phyloP scores from a whole-genome alignment of 2,888 invertebrate genomes.

The Teleiodes luculella region DNA sequence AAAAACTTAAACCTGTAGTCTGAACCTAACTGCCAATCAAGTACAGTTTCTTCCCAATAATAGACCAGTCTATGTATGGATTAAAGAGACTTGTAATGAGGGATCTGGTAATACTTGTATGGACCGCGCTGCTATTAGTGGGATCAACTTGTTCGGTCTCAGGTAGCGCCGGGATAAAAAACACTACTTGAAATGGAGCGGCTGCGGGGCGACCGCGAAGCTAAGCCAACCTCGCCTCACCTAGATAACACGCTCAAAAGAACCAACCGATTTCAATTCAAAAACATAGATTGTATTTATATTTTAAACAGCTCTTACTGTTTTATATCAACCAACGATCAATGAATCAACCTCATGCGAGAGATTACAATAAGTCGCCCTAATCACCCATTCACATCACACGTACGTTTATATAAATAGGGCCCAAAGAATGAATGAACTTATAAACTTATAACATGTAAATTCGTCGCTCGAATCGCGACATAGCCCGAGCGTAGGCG shows the following conservation, averaged over 20 bases:
- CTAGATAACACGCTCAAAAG: slow-evolving; percentile 63
- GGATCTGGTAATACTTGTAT: slow-evolving; percentile 36
- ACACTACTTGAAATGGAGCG: slow-evolving; percentile 71
- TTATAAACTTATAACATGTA: slow-evolving; percentile 61
- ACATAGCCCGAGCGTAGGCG: slow-evolving; percentile 71
- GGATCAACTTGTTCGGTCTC: slow-evolving; percentile 48
- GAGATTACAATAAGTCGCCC: slow-evolving; percentile 43
- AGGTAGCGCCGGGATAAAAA: slow-evolving; percentile 74
- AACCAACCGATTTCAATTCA: slow-evolving; percentile 17
- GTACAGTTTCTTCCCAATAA: slow-evolving; percentile 6
- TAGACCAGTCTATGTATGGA: slow-evolving; percentile 30
- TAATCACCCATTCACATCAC: slow-evolving; percentile 69
- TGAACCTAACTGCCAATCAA: slow-evolving; percentile 15
- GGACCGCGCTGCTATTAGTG: slow-evolving; percentile 48
- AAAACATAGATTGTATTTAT: neutral
- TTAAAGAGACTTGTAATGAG: slow-evolving; percentile 41
- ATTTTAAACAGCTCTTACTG: neutral
- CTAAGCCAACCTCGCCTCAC: slow-evolving; percentile 53
- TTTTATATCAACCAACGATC: slow-evolving; percentile 28
- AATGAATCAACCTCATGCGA: slow-evolving; percentile 43
- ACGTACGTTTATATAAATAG: slow-evolving; percentile 69
- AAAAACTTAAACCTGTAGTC: too few relatives aligned
- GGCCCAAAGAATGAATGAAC: slow-evolving; percentile 69
- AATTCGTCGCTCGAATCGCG: slow-evolving; percentile 76
- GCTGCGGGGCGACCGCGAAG: slow-evolving; percentile 30